Percentiles rank a stretch among this genome's conserved stretches.
Evolutionary conservation across 2,888 invertebrate genomes (phyloP).

Genomic region (Polymixis flavicincta): DNA sequence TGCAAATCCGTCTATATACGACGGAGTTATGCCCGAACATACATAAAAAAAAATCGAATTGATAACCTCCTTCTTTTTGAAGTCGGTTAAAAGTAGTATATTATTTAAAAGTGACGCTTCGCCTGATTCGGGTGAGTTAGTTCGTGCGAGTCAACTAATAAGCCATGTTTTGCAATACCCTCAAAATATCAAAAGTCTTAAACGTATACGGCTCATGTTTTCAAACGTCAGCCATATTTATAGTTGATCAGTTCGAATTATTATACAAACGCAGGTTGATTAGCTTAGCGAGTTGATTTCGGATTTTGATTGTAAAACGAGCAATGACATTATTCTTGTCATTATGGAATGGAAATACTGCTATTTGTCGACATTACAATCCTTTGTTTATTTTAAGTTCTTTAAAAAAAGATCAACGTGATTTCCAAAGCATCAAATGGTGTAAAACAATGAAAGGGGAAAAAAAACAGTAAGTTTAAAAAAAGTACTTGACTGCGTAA

Average conservation of each 20-base stretch:
- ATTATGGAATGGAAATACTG: constrained; percentile 17
- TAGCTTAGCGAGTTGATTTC: constrained; percentile 32
- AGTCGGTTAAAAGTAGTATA: too few species aligned
- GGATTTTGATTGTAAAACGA: constrained; percentile 34
- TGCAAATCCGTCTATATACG: too few species aligned
- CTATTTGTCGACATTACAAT: neutral
- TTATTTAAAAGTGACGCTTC: too few species aligned
- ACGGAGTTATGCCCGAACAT: too few species aligned
- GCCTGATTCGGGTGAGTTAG: too few species aligned
- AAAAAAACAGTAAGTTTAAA: too few species aligned
- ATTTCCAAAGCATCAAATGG: neutral
- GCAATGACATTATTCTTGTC: constrained; percentile 24
- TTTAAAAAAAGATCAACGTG: neutral
- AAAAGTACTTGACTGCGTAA: too few species aligned
- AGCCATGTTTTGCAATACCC: neutral
- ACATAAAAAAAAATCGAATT: too few species aligned
- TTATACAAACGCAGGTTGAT: constrained; percentile 39
- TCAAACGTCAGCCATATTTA: constrained; percentile 33
- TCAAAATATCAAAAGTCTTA: constrained; percentile 20
- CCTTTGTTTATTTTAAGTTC: neutral
- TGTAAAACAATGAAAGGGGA: neutral
- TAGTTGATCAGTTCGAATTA: constrained; percentile 37
- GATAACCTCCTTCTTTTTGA: too few species aligned
- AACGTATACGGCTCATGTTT: constrained; percentile 6
- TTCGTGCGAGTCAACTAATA: too few species aligned